These are phyloP conservation scores for Xyrauchen texanus DNA, from an alignment of 2,113 vertebrate genomes.

Conservation along the genomic window DNA sequence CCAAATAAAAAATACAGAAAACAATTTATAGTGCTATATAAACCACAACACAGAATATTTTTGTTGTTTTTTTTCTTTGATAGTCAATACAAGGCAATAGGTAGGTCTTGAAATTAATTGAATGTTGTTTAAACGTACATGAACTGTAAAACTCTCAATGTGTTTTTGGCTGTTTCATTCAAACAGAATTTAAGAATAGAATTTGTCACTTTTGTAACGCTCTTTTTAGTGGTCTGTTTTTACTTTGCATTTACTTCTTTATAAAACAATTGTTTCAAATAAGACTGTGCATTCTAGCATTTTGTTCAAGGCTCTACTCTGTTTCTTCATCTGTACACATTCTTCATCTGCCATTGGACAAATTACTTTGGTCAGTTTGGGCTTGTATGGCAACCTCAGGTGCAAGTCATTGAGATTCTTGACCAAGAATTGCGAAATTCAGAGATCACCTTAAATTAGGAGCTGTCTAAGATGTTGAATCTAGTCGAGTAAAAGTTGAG, in stretches of 20 bases:
- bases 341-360: background rate
- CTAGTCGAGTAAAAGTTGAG: background rate
- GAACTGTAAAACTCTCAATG: too few species aligned
- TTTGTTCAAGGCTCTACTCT: background rate
- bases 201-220: conserved; percentile 5
- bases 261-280: background rate
- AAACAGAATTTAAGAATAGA: background rate
- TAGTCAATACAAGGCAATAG: too few species aligned
- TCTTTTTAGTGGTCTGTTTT: background rate
- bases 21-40: too few species aligned
- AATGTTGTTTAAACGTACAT: too few species aligned
- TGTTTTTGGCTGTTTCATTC: background rate
- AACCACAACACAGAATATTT: too few species aligned
- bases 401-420: background rate
- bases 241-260: conserved; percentile 4
- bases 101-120: too few species aligned
- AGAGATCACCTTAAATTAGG: background rate
- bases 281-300: background rate
- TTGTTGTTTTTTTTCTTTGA: too few species aligned
- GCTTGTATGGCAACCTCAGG: background rate
- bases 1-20: too few species aligned
- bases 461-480: too few species aligned
- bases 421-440: background rate
- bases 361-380: background rate
- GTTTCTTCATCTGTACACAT: background rate